Conservation (phyloP, 1,140 invertebrate genomes). For the Oedothorax gibbosus region DNA sequence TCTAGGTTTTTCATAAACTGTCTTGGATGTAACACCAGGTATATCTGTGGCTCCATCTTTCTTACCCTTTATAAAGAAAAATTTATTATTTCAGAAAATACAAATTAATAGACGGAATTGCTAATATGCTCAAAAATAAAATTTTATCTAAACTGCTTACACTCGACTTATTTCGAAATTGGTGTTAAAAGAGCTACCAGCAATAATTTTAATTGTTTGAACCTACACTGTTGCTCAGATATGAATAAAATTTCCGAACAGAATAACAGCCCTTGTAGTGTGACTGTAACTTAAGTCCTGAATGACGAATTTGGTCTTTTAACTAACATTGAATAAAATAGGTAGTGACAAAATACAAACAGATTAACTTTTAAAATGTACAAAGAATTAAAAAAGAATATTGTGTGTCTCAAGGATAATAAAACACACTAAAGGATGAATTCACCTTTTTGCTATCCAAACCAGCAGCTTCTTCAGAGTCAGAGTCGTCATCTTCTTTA, state of each 20-base stretch:
- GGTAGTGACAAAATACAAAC: too few species aligned
- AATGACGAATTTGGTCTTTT: too few species aligned
- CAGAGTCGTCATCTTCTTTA: conserved; percentile 62
- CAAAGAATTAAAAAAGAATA: too few species aligned
- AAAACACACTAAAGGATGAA: background rate
- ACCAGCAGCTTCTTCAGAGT: conserved; percentile 9
- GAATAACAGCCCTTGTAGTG: too few species aligned
- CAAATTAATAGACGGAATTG: background rate
- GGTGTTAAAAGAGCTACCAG: too few species aligned
- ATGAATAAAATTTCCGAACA: too few species aligned
- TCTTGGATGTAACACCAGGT: background rate
- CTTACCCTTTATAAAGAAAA: conserved; percentile 1
- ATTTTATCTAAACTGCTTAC: background rate
- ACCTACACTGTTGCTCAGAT: too few species aligned
- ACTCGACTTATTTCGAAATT: background rate
- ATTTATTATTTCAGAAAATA: background rate
- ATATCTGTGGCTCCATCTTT: conserved; percentile 14
- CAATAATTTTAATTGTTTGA: too few species aligned
- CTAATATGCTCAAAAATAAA: background rate
- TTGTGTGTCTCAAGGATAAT: too few species aligned
- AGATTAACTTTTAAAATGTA: too few species aligned
- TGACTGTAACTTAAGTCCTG: too few species aligned
- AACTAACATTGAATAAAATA: too few species aligned
- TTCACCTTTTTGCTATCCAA: conserved; percentile 61
- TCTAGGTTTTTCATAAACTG: conserved; percentile 2